Conservation (phyloP, 2,888 invertebrate species). For the Norana najaformis region DNA sequence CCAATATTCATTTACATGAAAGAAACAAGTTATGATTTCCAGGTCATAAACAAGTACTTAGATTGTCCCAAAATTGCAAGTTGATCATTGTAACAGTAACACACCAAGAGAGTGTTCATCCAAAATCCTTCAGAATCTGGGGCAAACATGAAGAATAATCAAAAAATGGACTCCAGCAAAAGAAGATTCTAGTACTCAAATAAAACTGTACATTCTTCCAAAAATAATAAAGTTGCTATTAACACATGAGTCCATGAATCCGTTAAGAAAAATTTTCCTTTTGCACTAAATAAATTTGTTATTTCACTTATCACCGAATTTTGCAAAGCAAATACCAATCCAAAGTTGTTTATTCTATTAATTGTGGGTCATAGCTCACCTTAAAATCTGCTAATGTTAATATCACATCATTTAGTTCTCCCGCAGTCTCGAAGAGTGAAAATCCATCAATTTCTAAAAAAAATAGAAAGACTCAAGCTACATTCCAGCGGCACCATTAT, state of each 20-base stretch:
- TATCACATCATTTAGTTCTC: background rate
- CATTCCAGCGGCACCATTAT: background rate
- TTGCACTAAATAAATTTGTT: background rate
- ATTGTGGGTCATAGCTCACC: background rate
- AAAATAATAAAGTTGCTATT: background rate
- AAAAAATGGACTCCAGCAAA: background rate
- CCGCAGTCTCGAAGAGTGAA: background rate
- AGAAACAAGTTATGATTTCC: too few species aligned
- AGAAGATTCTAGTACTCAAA: background rate
- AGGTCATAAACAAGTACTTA: too few species aligned
- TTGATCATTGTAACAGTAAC: too few species aligned
- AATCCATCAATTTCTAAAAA: constrained; percentile 2
- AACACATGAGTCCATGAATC: background rate
- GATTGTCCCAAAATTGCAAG: too few species aligned
- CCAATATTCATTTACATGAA: too few species aligned
- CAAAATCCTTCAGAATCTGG: background rate
- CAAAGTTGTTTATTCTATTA: background rate
- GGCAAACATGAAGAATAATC: background rate
- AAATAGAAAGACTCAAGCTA: background rate
- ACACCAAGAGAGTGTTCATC: background rate
- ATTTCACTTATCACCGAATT: background rate
- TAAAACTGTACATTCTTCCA: background rate
- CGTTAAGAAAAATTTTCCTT: background rate
- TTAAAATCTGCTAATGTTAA: background rate
- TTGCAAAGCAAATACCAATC: background rate